A percentile compares a stretch with the other conserved stretches of the same genome.
Evolutionary conservation across 2,888 invertebrate species (phyloP).

Genomic region (Caenorhabditis becei): DNA sequence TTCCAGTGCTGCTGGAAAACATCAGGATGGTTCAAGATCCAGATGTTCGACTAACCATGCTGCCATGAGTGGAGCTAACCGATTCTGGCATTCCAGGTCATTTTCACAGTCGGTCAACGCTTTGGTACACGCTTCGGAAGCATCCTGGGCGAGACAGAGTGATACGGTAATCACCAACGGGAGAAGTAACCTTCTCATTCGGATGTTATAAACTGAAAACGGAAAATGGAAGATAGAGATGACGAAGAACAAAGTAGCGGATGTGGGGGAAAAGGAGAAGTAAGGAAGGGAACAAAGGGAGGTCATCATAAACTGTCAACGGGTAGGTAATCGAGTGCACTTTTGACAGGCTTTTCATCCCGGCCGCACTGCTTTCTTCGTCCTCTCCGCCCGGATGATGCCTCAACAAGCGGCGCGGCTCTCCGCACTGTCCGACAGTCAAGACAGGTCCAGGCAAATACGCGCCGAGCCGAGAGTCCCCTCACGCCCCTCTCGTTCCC

Average conservation of each 20-base stretch:
- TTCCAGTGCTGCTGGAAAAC: conserved; percentile 78
- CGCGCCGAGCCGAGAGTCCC: conserved; percentile 14
- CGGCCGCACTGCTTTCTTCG: neutral
- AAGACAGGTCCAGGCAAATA: conserved; percentile 44
- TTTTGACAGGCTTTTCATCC: conserved; percentile 46
- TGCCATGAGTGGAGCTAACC: conserved; percentile 80
- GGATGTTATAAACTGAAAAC: conserved; percentile 5
- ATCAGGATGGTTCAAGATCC: neutral
- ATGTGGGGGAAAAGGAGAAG: too few relatives aligned
- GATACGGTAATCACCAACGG: conserved; percentile 20
- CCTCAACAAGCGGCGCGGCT: conserved; percentile 18
- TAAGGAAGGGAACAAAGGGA: neutral
- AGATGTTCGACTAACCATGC: conserved; percentile 71
- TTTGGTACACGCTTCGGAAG: conserved; percentile 71
- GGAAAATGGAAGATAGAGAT: neutral
- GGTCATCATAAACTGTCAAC: conserved; percentile 37
- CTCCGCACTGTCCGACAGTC: conserved; percentile 17
- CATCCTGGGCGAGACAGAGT: conserved; percentile 57
- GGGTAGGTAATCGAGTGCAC: conserved; percentile 46
- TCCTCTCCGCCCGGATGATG: conserved; percentile 30
- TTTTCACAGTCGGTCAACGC: conserved; percentile 78
- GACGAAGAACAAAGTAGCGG: too few relatives aligned
- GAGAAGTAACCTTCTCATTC: conserved; percentile 31
- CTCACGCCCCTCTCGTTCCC: neutral
- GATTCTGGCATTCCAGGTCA: conserved; percentile 80